A percentile compares a stretch with the other conserved stretches of the same genome.
phyloP scores from a whole-genome alignment of 2,888 invertebrate genomes.

The Ochlodes sylvanus region DNA sequence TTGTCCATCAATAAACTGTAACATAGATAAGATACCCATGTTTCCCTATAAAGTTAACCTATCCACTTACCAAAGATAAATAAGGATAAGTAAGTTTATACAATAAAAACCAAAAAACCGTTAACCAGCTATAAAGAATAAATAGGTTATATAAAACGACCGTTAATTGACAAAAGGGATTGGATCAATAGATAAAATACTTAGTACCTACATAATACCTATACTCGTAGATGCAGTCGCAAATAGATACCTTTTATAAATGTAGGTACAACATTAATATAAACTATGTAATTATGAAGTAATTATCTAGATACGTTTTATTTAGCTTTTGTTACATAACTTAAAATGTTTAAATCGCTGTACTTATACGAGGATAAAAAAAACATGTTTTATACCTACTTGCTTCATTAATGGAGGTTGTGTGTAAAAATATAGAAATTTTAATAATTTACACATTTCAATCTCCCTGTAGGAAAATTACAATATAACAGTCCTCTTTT shows the following conservation, averaged over 20 bases:
- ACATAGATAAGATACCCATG: no score
- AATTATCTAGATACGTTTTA: background rate
- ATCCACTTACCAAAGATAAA: no score
- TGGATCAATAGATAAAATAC: background rate
- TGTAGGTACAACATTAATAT: background rate
- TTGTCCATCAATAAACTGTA: no score
- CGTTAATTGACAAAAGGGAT: background rate
- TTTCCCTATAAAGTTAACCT: no score
- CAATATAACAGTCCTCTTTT: no score
- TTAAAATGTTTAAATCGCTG: background rate
- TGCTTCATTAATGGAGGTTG: conserved; percentile 4
- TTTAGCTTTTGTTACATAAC: background rate
- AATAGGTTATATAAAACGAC: background rate
- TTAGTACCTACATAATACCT: no score
- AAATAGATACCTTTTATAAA: background rate
- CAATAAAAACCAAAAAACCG: background rate
- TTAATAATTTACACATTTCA: no score
- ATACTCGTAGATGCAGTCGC: background rate
- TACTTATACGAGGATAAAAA: background rate
- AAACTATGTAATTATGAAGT: no score
- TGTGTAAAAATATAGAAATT: background rate
- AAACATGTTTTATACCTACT: background rate
- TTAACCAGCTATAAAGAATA: no score
- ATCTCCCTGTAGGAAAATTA: no score
- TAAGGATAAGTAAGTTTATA: background rate